Conservation (phyloP, 2,888 invertebrate species). For the Dorcus hopei region DNA sequence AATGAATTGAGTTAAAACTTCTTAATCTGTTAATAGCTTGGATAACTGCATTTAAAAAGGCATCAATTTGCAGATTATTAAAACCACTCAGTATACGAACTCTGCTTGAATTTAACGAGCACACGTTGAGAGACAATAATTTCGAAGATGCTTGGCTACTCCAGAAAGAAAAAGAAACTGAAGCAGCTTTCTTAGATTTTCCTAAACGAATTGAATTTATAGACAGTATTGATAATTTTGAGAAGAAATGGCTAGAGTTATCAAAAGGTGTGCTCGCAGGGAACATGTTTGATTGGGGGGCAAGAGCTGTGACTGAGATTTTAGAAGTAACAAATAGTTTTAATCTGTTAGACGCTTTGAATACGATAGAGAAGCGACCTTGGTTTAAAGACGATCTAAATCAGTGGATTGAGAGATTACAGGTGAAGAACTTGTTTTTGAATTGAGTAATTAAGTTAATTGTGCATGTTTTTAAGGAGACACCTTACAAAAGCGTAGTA, state of each 20-base stretch:
- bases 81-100: slow-evolving; percentile 86
- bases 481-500: slow-evolving; percentile 80
- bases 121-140: slow-evolving; percentile 83
- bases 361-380: slow-evolving; percentile 82
- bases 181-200: slow-evolving; percentile 70
- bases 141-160: slow-evolving; percentile 85
- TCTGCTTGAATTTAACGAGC: slow-evolving; percentile 88
- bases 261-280: slow-evolving; percentile 70
- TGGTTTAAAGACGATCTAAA: slow-evolving; percentile 91
- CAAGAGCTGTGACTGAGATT: slow-evolving; percentile 82
- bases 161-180: slow-evolving; percentile 88
- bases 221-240: slow-evolving; percentile 62
- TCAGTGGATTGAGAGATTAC: slow-evolving; percentile 72
- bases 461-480: slow-evolving; percentile 47
- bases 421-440: slow-evolving; percentile 43
- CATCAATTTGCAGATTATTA: slow-evolving; percentile 23
- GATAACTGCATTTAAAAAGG: no score
- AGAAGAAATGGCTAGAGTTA: slow-evolving; percentile 62
- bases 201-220: slow-evolving; percentile 64
- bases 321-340: slow-evolving; percentile 69
- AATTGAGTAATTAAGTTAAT: slow-evolving; percentile 4
- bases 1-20: no score
- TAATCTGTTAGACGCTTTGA: slow-evolving; percentile 78
- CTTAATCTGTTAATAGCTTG: no score
- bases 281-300: slow-evolving; percentile 98